These are phyloP conservation scores for Erethizon dorsatum DNA, from an alignment of 2,797 vertebrate genomes.

Conservation along the genomic window DNA sequence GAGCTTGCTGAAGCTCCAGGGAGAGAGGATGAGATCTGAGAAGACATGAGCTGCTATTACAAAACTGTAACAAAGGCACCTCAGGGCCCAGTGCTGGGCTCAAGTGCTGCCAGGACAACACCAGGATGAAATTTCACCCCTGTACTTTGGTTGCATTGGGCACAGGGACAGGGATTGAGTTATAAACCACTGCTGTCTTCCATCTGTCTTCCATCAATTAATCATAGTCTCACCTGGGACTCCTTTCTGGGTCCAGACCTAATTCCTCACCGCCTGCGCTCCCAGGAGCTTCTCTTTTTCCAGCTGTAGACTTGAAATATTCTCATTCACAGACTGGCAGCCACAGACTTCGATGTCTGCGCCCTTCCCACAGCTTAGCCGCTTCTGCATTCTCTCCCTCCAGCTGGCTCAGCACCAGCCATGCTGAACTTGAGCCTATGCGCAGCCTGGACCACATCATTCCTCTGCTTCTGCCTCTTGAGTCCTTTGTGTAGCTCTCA, in stretches of 20 bases:
- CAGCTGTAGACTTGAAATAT: neutral
- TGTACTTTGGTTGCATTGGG: neutral
- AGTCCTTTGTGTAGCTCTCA: neutral
- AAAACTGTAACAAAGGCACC: neutral
- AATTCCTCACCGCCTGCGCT: neutral
- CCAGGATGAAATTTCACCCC: neutral
- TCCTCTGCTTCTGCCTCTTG: neutral
- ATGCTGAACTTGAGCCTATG: neutral
- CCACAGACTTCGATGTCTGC: fast-evolving
- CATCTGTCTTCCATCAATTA: neutral
- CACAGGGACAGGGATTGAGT: neutral
- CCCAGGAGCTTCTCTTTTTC: neutral
- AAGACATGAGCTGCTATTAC: neutral
- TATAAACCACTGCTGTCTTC: neutral
- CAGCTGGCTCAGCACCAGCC: neutral
- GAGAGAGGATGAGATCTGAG: neutral
- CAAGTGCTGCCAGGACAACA: neutral
- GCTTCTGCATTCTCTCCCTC: neutral
- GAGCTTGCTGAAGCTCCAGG: neutral
- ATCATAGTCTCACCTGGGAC: no score
- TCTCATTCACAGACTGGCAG: neutral
- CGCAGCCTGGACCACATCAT: neutral
- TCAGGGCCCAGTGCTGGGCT: neutral
- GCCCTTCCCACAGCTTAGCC: neutral
- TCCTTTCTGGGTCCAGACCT: neutral